Conservation (phyloP, 2,888 invertebrate species). For the Synergus gifuensis region DNA sequence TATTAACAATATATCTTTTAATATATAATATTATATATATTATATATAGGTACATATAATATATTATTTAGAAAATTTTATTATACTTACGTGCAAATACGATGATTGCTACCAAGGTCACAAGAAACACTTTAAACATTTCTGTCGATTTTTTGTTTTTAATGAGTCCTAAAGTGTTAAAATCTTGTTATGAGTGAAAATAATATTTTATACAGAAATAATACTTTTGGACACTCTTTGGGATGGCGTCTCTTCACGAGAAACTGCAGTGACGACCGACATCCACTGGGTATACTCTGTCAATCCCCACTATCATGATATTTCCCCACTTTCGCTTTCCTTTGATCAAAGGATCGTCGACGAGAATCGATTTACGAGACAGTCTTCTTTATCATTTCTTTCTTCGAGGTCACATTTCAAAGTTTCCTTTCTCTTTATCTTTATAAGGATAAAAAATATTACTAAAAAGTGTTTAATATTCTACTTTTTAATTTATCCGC, state of each 20-base stretch:
- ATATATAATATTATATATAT: no score
- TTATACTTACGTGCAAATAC: conserved; percentile 68
- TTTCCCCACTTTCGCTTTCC: conserved; percentile 73
- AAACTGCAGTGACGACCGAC: conserved; percentile 71
- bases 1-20: not conserved
- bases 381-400: conserved; percentile 44
- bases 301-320: conserved; percentile 70
- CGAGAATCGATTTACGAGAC: conserved; percentile 55
- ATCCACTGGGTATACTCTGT: conserved; percentile 72
- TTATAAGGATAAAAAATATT: conserved; percentile 9
- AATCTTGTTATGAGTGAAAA: conserved; percentile 27
- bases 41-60: no score
- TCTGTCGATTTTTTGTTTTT: conserved; percentile 45
- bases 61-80: not conserved
- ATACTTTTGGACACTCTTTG: conserved; percentile 66
- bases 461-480: not conserved
- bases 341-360: conserved; percentile 64
- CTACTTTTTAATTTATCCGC: not conserved
- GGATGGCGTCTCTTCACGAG: conserved; percentile 69
- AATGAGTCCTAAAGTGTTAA: conserved; percentile 8
- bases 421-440: conserved; percentile 43
- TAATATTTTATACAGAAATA: conserved; percentile 1
- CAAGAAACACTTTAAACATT: conserved; percentile 64
- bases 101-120: conserved; percentile 60
- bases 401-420: not conserved